Percentiles rank a stretch among this genome's conserved stretches.
Evolutionary conservation across 2,888 invertebrate species (phyloP).

Genomic region (Epiblema foenella): DNA sequence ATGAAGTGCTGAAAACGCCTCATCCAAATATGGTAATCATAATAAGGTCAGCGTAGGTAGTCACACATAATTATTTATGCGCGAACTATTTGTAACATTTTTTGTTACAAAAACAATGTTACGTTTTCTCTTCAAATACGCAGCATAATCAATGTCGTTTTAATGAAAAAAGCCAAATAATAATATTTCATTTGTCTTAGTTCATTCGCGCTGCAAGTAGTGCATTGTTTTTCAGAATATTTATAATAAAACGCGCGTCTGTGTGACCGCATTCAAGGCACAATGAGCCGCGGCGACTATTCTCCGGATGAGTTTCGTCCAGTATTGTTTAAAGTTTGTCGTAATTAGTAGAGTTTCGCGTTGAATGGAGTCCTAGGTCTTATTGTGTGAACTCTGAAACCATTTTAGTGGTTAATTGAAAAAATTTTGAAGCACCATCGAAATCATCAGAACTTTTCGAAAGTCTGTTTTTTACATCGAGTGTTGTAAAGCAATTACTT

Average conservation of each 20-base stretch:
- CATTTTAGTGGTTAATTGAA: conserved; percentile 42
- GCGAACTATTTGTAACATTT: too few relatives aligned
- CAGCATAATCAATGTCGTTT: conserved; percentile 25
- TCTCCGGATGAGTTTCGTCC: conserved; percentile 45
- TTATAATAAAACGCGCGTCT: conserved; percentile 39
- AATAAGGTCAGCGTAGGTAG: too few relatives aligned
- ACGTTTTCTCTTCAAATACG: not conserved
- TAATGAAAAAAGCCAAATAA: conserved; percentile 31
- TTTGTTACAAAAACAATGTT: not conserved
- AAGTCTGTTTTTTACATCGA: conserved; percentile 5
- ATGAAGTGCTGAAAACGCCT: too few relatives aligned
- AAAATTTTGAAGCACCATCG: conserved; percentile 34
- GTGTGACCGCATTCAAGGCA: conserved; percentile 42
- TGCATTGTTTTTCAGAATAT: conserved; percentile 44
- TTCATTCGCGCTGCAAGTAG: conserved; percentile 34
- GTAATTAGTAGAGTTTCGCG: conserved; percentile 44
- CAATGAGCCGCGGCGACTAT: conserved; percentile 43
- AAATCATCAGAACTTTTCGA: conserved; percentile 11
- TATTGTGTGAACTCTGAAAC: conserved; percentile 43
- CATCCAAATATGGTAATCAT: too few relatives aligned
- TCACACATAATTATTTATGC: too few relatives aligned
- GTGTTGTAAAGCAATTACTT: conserved; percentile 31
- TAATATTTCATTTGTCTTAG: conserved; percentile 38
- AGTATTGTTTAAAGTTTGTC: conserved; percentile 45
- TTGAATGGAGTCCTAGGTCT: conserved; percentile 44